Base-by-base conservation (phyloP, 2,888 invertebrate genomes). In the Seira musarum region DNA sequence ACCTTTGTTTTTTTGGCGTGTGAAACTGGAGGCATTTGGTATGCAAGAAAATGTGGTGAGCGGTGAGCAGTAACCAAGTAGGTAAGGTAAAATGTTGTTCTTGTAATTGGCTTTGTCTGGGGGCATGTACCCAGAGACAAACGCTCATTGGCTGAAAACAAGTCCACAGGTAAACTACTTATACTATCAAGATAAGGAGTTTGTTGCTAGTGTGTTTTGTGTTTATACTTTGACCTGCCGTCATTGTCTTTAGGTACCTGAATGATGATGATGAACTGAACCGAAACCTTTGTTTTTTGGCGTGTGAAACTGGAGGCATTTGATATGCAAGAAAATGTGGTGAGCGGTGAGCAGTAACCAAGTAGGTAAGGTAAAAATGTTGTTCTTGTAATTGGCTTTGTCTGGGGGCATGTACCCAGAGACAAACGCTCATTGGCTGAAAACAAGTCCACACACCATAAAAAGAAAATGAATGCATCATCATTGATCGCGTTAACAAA, bases 131-230 rank as follows among this genome's bases (percentile, higher is more conserved):
- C 40, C 53, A 60, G 64, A 35, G 21, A 22, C 57, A 68, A 8
- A 15, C 53, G 17, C 8, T 74, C 53, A 80, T 80, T 80, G 79
- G 79, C 19, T 40, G 19, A 63, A 80, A 73, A 73, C 73, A 73
- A 64, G 73, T 64, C 69, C n/a, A n/a, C n/a, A n/a, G n/a, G n/a
- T n/a, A n/a, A n/a, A n/a, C n/a, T n/a, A n/a, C n/a, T n/a, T n/a
- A n/a, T n/a, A n/a, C 40, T 13, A 40, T 5, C 40, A 13, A 40
- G 40, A 40, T 40, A 40, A 40, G 40, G 40, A 40, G 40, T 40
- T 40, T 8, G 40, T 40, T 40, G 13, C 40, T 40, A 40, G 40
- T 40, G 5, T 40, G 40, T 40, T 40, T 5, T n/a, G n/a, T n/a
- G n/a, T n/a, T n/a, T n/a, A n/a, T n/a, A 40, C 6, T 8, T 40